phyloP scores from a whole-genome alignment of 2,888 invertebrate genomes.

The Candidula unifasciata region DNA sequence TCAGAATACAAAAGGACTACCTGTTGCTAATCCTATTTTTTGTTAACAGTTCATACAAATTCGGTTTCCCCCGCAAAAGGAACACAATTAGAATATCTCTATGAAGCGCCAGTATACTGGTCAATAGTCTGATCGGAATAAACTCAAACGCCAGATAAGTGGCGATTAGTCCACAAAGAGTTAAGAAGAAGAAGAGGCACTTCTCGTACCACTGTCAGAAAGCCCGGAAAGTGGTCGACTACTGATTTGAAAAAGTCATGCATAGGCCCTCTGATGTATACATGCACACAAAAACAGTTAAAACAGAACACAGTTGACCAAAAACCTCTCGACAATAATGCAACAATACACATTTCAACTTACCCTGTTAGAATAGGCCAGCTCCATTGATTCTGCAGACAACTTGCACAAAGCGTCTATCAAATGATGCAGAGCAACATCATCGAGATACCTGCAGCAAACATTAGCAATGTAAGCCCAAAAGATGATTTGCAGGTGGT shows the following conservation, averaged over 20 bases:
- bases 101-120: no score
- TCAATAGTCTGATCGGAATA: no score
- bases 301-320: neutral
- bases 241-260: neutral
- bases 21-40: no score
- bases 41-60: no score
- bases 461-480: neutral
- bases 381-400: constrained; percentile 97
- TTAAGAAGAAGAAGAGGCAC: no score
- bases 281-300: neutral
- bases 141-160: no score
- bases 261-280: neutral
- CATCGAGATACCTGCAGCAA: constrained; percentile 85
- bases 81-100: no score
- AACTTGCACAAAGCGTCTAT: constrained; percentile 97
- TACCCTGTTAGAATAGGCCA: constrained; percentile 95
- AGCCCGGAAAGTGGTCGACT: no score
- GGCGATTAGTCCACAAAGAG: no score
- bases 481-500: neutral
- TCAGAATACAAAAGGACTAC: no score
- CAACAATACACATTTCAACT: constrained; percentile 62
- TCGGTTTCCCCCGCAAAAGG: no score
- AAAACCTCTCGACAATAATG: neutral
- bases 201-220: no score
- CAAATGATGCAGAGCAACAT: constrained; percentile 95